Conservation (phyloP, 2,888 invertebrate genomes). For the Eupithecia subfuscata region DNA sequence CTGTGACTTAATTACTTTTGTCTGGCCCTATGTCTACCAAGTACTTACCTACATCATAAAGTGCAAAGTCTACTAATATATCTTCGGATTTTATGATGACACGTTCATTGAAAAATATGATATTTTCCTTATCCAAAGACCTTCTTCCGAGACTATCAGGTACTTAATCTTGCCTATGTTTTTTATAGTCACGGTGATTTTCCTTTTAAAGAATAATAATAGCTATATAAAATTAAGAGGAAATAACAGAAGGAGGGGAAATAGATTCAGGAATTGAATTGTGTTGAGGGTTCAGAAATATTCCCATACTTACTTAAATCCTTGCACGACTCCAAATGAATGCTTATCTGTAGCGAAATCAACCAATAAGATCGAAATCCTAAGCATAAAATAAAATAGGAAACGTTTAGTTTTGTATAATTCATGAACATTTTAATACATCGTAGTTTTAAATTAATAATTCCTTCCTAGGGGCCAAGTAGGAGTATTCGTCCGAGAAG, state of each 20-base stretch:
- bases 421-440: neutral
- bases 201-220: neutral
- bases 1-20: too few relatives aligned
- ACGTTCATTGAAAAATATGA: neutral
- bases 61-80: neutral
- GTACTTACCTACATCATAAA: neutral
- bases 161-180: neutral
- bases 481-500: conserved; percentile 74
- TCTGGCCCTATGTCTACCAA: too few relatives aligned
- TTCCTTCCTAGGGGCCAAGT: conserved; percentile 65
- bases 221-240: neutral
- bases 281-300: too few relatives aligned
- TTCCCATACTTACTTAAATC: too few relatives aligned
- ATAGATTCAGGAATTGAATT: too few relatives aligned
- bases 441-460: neutral
- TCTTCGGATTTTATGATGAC: neutral
- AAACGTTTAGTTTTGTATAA: too few relatives aligned
- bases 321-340: too few relatives aligned
- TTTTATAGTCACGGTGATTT: neutral
- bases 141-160: neutral
- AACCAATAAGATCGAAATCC: neutral
- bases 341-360: too few relatives aligned
- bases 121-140: conserved; percentile 1
- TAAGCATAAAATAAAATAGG: neutral
- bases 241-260: neutral